A percentile compares a stretch with the other conserved stretches of the same genome.
phyloP scores from a whole-genome alignment of 1,140 invertebrate genomes.

The Condylostylus longicornis region DNA sequence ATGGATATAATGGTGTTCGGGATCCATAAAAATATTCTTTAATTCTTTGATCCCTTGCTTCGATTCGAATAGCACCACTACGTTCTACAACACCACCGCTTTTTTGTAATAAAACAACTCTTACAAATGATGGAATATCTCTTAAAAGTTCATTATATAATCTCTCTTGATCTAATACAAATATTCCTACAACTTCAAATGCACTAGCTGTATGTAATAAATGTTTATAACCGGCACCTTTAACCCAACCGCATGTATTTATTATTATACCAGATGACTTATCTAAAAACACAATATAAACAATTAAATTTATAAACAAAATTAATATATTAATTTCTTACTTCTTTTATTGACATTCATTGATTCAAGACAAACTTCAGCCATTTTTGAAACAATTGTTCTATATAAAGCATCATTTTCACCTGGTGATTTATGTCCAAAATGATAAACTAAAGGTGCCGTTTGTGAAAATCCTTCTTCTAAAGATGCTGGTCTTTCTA shows the following conservation, averaged over 20 bases:
- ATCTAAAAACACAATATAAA: slow-evolving; percentile 38
- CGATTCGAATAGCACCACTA: slow-evolving; percentile 50
- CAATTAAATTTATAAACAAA: slow-evolving; percentile 1
- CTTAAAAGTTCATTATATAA: slow-evolving; percentile 85
- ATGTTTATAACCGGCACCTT: slow-evolving; percentile 71
- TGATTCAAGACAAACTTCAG: slow-evolving; percentile 70
- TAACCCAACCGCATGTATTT: slow-evolving; percentile 97
- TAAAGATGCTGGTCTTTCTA: slow-evolving; percentile 79
- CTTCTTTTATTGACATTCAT: slow-evolving; percentile 76
- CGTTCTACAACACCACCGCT: slow-evolving; percentile 91
- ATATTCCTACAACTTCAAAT: slow-evolving; percentile 89
- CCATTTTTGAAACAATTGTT: slow-evolving; percentile 66
- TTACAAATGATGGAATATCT: slow-evolving; percentile 86
- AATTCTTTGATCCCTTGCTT: slow-evolving; percentile 65
- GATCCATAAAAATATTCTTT: slow-evolving; percentile 93
- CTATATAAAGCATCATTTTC: slow-evolving; percentile 77
- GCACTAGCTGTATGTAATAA: slow-evolving; percentile 74
- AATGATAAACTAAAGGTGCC: slow-evolving; percentile 87
- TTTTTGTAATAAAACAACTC: slow-evolving; percentile 86
- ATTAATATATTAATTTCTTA: slow-evolving; percentile 25
- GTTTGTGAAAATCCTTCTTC: slow-evolving; percentile 87
- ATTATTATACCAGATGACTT: slow-evolving; percentile 88
- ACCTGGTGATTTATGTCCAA: slow-evolving; percentile 68
- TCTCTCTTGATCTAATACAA: slow-evolving; percentile 93
- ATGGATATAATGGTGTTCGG: slow-evolving; percentile 72